Base-by-base conservation (phyloP, 2,888 invertebrate species). In the Oxyteleia sp. region DNA sequence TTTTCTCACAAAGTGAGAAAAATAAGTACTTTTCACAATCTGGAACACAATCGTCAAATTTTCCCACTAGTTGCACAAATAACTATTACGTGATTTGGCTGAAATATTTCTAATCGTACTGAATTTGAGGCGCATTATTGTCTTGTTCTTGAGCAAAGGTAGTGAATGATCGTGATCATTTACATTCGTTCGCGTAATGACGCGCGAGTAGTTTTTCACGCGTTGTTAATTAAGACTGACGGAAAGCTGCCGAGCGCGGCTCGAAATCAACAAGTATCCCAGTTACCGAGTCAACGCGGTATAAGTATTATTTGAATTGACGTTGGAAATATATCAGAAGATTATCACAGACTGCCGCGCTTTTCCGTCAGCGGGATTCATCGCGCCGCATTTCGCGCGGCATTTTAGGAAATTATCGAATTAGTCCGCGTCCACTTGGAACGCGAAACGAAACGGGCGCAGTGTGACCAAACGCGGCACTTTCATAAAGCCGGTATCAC, bases 271-370 rank as follows among this genome's bases (percentile, higher is more conserved):
- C 81, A 81, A 81, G 81, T 81, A 74, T 74, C 81, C 69, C 81
- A 18, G 75, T 61, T 68, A 18, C 47, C 63, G 61, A 68, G 69
- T 69, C 75, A 81, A 75, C 53, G 81, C 64, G 10, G 57, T 63
- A n/a, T n/a, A 81, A 81, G 69, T 81, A 81, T 69, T 81, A 81
- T 75, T 59, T 20, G 75, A 75, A 81, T 81, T 69, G 81, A 81
- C 81, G 81, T 55, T 68, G 81, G 47, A 75, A 75, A 81, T 81
- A 69, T 64, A 75, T 81, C 81, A 69, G 81, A 81, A 75, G 81
- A 81, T 81, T 81, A 81, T 69, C 63, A 59, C 59, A 64, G 35
- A 38, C 49, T 20, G 41, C 55, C 38, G 66, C 53, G 66, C 71
- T 80, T 74, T 80, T 72, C 72, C 45, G 74, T 74, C 68, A 59